phyloP scores from a whole-genome alignment of 2,113 vertebrate genomes.

The Cebus imitator region DNA sequence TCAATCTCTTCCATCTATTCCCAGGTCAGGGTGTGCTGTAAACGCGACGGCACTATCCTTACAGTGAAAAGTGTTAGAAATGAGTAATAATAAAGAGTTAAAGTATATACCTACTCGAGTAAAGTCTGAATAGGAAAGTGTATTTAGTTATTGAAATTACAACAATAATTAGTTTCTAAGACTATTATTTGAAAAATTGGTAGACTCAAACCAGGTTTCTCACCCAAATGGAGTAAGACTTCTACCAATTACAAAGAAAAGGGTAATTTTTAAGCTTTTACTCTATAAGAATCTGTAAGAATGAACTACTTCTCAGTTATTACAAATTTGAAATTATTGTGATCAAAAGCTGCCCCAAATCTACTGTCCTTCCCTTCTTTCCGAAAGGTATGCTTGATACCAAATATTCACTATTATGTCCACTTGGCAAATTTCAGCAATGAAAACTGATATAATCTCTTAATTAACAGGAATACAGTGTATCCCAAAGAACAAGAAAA shows the following conservation, averaged over 20 bases:
- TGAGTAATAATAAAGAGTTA: background rate
- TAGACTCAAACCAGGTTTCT: background rate
- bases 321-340: background rate
- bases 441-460: background rate
- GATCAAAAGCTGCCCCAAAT: background rate
- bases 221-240: background rate
- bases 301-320: slow-evolving; percentile 12
- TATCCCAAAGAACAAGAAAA: background rate
- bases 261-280: background rate
- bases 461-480: background rate
- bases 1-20: background rate
- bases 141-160: background rate
- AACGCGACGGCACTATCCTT: background rate
- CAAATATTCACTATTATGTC: background rate
- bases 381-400: background rate
- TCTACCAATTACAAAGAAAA: background rate
- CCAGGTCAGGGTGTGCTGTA: background rate
- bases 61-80: background rate
- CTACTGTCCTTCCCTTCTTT: background rate
- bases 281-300: background rate
- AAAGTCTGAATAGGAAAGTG: background rate
- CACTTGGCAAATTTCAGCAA: background rate
- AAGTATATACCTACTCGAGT: background rate
- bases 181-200: background rate
- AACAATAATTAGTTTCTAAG: slow-evolving; percentile 16